Percentiles rank a stretch among this genome's conserved stretches.
Evolutionary conservation across 2,888 invertebrate species (phyloP).

Genomic region (Stegana nigrithorax): DNA sequence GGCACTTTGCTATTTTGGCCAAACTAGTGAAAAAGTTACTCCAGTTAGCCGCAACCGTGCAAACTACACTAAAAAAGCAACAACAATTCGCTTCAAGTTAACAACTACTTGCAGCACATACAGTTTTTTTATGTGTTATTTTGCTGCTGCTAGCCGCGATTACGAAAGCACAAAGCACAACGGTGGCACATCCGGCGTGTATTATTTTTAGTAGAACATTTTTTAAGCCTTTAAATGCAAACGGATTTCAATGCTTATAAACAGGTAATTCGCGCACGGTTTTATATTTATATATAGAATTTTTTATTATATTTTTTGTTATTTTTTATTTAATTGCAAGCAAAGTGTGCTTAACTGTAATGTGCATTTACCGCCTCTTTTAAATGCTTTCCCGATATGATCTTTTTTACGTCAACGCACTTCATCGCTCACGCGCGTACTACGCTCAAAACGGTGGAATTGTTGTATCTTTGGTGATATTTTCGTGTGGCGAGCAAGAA

Average conservation of each 20-base stretch:
- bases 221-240: background rate
- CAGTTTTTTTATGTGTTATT: background rate
- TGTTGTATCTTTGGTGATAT: background rate
- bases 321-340: slow-evolving; percentile 10
- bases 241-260: slow-evolving; percentile 29
- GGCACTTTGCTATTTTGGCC: slow-evolving; percentile 1
- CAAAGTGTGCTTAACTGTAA: slow-evolving; percentile 19
- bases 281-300: slow-evolving; percentile 9
- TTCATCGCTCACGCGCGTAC: slow-evolving; percentile 58
- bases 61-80: background rate
- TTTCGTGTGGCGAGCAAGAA: background rate
- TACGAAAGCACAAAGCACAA: slow-evolving; percentile 49
- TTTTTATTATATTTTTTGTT: slow-evolving; percentile 17
- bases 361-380: slow-evolving; percentile 39
- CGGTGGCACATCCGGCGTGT: slow-evolving; percentile 29
- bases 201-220: slow-evolving; percentile 45
- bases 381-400: slow-evolving; percentile 32
- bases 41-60: no score
- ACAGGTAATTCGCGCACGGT: slow-evolving; percentile 33
- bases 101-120: background rate
- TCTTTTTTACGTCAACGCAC: slow-evolving; percentile 50
- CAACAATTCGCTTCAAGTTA: no score
- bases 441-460: no score
- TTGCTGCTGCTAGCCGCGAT: slow-evolving; percentile 35
- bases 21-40: background rate